Evolutionary conservation across 2,888 invertebrate species (phyloP).

Genomic region (Operophtera brumata): DNA sequence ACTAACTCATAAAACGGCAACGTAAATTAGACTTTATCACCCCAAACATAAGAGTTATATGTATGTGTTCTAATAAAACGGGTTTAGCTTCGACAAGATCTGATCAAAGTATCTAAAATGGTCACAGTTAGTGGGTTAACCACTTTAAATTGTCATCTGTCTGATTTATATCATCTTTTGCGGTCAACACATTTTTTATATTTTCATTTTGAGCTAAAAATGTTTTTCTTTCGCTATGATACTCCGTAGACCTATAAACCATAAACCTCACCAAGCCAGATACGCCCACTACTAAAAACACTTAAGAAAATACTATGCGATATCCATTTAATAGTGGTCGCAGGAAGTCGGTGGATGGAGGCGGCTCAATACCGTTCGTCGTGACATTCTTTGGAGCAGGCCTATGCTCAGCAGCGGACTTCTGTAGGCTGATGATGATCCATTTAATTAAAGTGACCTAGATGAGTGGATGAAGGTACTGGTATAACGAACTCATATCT

Average conservation of each 20-base stretch:
- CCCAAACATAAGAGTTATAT: constrained; percentile 37
- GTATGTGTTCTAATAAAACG: constrained; percentile 37
- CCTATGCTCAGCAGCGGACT: too few species aligned
- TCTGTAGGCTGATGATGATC: too few species aligned
- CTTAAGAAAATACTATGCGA: too few species aligned
- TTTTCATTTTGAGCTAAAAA: constrained; percentile 40
- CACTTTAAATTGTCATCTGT: constrained; percentile 82
- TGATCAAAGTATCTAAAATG: constrained; percentile 81
- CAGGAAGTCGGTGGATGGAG: too few species aligned
- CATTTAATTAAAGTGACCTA: too few species aligned
- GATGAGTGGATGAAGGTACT: too few species aligned
- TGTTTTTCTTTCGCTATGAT: constrained; percentile 10
- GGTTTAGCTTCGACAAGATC: constrained; percentile 74
- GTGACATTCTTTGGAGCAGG: too few species aligned
- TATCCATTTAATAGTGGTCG: too few species aligned
- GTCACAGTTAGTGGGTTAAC: constrained; percentile 82
- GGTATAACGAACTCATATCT: too few species aligned
- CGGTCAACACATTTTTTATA: constrained; percentile 74
- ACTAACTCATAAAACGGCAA: constrained; percentile 49
- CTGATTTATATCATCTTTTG: constrained; percentile 81
- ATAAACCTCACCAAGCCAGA: background rate
- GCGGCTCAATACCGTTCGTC: too few species aligned
- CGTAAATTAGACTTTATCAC: constrained; percentile 53
- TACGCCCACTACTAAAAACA: too few species aligned
- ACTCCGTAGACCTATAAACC: background rate